Conservation (phyloP, 2,797 vertebrate species). For the Lepus townsendii region DNA sequence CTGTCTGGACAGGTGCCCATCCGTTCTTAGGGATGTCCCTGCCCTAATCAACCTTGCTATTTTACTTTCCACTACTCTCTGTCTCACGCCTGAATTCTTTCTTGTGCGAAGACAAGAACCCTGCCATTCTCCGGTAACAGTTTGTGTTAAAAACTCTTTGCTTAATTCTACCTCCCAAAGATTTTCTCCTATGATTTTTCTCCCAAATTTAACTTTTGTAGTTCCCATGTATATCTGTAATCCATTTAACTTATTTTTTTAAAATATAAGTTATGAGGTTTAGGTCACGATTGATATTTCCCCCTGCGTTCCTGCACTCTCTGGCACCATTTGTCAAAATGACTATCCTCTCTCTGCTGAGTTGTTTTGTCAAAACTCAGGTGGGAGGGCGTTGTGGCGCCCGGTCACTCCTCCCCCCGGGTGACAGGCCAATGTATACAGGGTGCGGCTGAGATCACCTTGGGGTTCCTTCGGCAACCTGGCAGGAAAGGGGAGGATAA, state of each 20-base stretch:
- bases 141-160: neutral
- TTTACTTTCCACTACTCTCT: too few species aligned
- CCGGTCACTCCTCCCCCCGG: too few species aligned
- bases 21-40: too few species aligned
- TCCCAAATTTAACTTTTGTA: neutral
- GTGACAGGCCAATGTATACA: too few species aligned
- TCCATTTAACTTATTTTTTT: neutral
- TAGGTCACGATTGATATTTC: neutral
- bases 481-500: neutral
- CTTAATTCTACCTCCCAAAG: neutral
- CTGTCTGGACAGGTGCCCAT: too few species aligned
- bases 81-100: too few species aligned
- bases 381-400: neutral
- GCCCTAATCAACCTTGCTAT: too few species aligned
- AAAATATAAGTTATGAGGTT: neutral
- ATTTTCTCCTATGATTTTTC: neutral
- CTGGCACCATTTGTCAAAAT: neutral
- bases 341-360: neutral
- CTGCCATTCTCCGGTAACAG: too few species aligned
- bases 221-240: neutral
- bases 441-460: neutral
- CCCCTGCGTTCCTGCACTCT: neutral
- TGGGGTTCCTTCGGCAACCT: neutral
- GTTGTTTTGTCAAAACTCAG: slow-evolving; percentile 1
- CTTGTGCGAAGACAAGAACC: too few species aligned